Percentiles rank a stretch among this genome's conserved stretches.
phyloP scores from a whole-genome alignment of 2,888 invertebrate genomes.

The Leucophora obtusa region DNA sequence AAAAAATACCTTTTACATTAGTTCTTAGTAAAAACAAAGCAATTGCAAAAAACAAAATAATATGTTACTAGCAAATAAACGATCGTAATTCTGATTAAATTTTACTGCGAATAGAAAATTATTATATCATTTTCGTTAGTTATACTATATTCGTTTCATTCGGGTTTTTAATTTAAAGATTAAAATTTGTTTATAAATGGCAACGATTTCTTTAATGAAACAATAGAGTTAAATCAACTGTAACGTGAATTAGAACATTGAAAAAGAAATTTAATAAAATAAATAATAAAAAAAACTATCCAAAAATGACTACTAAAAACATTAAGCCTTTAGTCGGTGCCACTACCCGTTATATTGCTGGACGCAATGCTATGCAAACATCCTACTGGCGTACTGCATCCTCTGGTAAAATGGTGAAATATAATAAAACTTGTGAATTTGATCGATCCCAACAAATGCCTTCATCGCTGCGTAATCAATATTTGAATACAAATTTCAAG shows the following conservation, averaged over 20 bases:
- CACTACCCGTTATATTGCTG: constrained; percentile 85
- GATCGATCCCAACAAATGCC: constrained; percentile 79
- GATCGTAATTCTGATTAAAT: background rate
- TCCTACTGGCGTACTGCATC: constrained; percentile 84
- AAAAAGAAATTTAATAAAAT: constrained; percentile 14
- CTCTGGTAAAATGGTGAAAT: constrained; percentile 80
- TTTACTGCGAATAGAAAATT: background rate
- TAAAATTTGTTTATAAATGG: constrained; percentile 49
- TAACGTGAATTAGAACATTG: constrained; percentile 50
- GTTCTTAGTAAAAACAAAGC: background rate
- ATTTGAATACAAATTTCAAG: constrained; percentile 70
- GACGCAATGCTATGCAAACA: constrained; percentile 86
- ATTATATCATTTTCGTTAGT: too few species aligned
- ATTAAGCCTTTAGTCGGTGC: constrained; percentile 83
- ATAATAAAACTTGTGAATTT: constrained; percentile 81
- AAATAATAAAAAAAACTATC: constrained; percentile 28
- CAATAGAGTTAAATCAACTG: constrained; percentile 56
- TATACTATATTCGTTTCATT: background rate
- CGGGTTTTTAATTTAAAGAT: background rate
- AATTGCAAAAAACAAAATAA: background rate
- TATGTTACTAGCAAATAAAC: background rate
- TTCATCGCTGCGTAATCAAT: constrained; percentile 78
- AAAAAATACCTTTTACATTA: background rate
- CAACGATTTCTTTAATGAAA: constrained; percentile 22
- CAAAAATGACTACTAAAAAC: constrained; percentile 72